Base-by-base conservation (phyloP, 1,140 invertebrate genomes). In the Drosophila sucinea region DNA sequence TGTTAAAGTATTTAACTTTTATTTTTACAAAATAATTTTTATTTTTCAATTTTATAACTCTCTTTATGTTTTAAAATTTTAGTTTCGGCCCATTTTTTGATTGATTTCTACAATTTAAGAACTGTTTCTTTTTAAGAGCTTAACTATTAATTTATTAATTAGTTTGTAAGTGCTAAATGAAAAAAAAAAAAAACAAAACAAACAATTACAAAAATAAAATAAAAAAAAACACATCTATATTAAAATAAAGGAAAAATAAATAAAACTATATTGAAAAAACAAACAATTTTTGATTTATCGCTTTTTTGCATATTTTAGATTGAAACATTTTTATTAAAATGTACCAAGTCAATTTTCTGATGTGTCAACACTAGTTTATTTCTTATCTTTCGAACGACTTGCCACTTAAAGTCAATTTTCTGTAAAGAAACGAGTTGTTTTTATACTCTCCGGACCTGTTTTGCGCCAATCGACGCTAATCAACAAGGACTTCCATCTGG, bases 131-230 rank as follows among this genome's bases (percentile, higher is more conserved):
- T 84, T 73, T 89, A 89, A 89, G 44, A 51, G 84, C 76, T 61
- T 89, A 89, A 89, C 71, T 90, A 89, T 85, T 89, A 90, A 89
- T 89, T 89, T 89, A 89, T 89, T 89, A 89, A 89, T 89, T 89
- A 89, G 84, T 89, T 89, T 57, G 84, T 89, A 89, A 89, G 85
- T 41, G 63, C 73, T 70, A 80, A 82, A 73, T 85, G 69, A 47
- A 77, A 84, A 87, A 81, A 89, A 83, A 78, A 80, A 73, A 84
- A 87, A 86, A 65, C 60, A 81, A 60, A 86, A 1, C 69, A 74
- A 78, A 76, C 47, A 76, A 82, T 73, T 77, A 72, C 56, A 77
- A 80, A 87, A 81, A 84, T 68, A 68, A 86, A 83, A 77, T 80
- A 73, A 80, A 85, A 89, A 73, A 80, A 86, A 86, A 67, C 63